These are phyloP conservation scores for Microtus richardsoni DNA, from an alignment of 2,113 vertebrate species.

Conservation along the genomic window DNA sequence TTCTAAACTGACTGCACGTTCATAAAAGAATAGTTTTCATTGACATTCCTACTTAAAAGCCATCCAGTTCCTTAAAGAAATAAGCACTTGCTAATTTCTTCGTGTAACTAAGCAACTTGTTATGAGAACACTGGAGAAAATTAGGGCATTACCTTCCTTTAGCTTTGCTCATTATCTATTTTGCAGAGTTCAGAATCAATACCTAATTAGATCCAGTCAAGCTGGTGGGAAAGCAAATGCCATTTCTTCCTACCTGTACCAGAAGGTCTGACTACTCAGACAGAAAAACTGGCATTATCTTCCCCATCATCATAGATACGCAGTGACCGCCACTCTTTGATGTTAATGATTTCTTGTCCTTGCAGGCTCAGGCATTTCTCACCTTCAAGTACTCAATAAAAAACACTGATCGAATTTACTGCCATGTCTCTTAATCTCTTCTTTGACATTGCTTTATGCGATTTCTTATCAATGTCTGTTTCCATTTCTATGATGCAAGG, in stretches of 20 bases:
- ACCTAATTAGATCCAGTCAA: background rate
- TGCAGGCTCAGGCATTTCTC: background rate
- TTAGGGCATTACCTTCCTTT: background rate
- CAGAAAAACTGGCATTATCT: background rate
- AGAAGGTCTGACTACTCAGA: background rate
- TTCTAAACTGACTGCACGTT: background rate
- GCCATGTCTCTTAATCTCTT: background rate
- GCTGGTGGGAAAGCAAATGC: background rate
- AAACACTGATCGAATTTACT: background rate
- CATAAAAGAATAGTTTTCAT: background rate
- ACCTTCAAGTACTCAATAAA: background rate
- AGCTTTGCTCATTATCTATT: background rate
- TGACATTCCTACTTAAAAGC: background rate
- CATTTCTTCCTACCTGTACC: background rate
- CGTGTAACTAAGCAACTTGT: background rate
- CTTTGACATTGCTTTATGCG: background rate
- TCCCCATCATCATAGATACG: too few species aligned
- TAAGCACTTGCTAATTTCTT: background rate
- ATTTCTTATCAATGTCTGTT: background rate
- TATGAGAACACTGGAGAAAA: background rate
- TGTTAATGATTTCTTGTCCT: rapidly evolving
- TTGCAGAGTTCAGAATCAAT: background rate
- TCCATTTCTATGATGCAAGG: background rate
- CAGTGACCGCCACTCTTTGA: rapidly evolving
- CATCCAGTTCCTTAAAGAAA: background rate